These are phyloP conservation scores for Sebastes nivosus DNA, from an alignment of 2,797 vertebrate species.

Conservation along the genomic window DNA sequence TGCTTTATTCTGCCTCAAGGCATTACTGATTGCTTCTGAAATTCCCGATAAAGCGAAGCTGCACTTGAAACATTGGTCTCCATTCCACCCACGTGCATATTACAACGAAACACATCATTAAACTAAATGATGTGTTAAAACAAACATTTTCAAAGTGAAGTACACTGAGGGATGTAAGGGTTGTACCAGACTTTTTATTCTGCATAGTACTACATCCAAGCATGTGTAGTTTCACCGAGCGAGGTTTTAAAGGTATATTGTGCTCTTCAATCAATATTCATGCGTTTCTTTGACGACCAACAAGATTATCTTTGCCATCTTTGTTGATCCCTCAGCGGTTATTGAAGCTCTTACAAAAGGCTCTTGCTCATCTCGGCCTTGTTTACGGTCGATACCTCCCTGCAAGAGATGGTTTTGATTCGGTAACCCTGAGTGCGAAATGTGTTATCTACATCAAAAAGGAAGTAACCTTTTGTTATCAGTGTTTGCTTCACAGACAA, in stretches of 20 bases:
- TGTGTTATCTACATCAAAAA: slow-evolving; percentile 11
- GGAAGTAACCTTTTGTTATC: slow-evolving; percentile 24
- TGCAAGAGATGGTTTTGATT: slow-evolving; percentile 22
- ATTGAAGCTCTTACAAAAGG: slow-evolving; percentile 12
- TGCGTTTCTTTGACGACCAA: slow-evolving; percentile 24
- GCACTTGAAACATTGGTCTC: background rate
- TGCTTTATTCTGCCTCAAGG: slow-evolving; percentile 8
- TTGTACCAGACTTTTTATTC: background rate
- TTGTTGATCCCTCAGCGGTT: slow-evolving; percentile 11
- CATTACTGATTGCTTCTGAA: background rate
- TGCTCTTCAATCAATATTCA: background rate
- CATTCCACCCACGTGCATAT: background rate
- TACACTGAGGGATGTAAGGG: background rate
- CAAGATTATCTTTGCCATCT: slow-evolving; percentile 28
- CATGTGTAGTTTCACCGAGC: background rate
- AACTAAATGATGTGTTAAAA: background rate
- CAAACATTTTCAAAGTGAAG: background rate
- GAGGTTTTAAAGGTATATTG: background rate
- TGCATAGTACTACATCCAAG: background rate
- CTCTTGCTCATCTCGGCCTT: background rate
- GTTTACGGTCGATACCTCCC: slow-evolving; percentile 19
- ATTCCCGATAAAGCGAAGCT: background rate
- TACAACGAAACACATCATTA: background rate
- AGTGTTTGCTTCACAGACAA: slow-evolving; percentile 2
- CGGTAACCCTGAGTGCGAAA: background rate